A percentile compares a stretch with the other conserved stretches of the same genome.
Conservation (phyloP, 2,797 vertebrate genomes). For the Chiroxiphia lanceolata region DNA sequence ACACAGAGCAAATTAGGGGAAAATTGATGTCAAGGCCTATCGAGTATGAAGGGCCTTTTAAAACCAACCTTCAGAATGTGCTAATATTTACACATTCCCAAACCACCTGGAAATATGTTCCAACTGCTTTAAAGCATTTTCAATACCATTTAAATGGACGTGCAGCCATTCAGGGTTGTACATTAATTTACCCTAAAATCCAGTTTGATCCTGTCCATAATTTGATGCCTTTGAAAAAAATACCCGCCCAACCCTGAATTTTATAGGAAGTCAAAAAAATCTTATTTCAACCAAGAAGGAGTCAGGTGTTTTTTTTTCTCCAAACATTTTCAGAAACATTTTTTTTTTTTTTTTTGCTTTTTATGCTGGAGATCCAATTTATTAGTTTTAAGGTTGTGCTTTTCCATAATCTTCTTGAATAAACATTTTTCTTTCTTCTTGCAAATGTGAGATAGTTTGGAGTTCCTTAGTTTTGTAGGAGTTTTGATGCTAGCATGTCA, state of each 20-base stretch:
- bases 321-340: background rate
- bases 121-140: conserved; percentile 50
- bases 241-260: background rate
- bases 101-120: conserved; percentile 52
- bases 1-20: background rate
- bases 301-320: background rate
- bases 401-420: background rate
- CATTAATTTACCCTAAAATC: conserved; percentile 23
- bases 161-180: background rate
- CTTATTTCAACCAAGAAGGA: background rate
- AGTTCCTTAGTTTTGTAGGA: background rate
- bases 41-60: conserved; percentile 36
- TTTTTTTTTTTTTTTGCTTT: background rate
- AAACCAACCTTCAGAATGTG: conserved; percentile 39
- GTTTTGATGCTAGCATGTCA: background rate
- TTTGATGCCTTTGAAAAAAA: background rate
- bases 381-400: background rate
- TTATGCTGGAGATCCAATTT: background rate
- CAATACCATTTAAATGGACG: conserved; percentile 42
- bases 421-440: background rate
- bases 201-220: background rate
- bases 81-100: conserved; percentile 50
- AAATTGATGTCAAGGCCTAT: conserved; percentile 45
- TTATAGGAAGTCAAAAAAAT: background rate
- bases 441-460: background rate